These are phyloP conservation scores for Bubo scandiacus DNA, from an alignment of 2,113 vertebrate genomes.

Conservation along the genomic window DNA sequence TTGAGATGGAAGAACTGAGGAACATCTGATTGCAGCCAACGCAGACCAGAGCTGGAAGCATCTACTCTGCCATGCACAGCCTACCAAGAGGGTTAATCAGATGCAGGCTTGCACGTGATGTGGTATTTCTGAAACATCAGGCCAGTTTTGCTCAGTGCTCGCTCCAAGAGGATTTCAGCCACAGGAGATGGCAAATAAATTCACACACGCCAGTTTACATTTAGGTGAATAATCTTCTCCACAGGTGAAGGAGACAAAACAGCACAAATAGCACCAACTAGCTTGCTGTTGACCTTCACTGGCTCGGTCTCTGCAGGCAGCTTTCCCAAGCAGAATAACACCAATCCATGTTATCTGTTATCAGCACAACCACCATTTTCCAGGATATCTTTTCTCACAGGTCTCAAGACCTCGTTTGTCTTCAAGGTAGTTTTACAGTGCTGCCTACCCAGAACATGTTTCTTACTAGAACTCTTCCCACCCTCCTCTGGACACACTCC, in stretches of 20 bases:
- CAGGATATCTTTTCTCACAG: background rate
- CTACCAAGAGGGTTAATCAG: background rate
- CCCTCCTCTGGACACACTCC: background rate
- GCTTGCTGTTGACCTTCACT: background rate
- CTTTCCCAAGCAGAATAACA: background rate
- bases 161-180: background rate
- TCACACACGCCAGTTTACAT: background rate
- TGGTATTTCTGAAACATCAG: background rate
- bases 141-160: background rate
- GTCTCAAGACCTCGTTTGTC: background rate
- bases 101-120: background rate
- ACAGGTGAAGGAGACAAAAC: background rate
- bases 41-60: background rate
- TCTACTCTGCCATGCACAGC: background rate
- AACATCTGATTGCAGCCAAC: accelerated
- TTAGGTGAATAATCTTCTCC: background rate
- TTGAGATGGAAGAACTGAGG: background rate
- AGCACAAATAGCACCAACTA: background rate
- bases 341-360: background rate
- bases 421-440: background rate
- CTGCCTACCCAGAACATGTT: background rate
- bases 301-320: background rate
- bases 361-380: background rate
- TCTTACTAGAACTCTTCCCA: background rate
- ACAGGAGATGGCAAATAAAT: background rate